These are phyloP conservation scores for Melanotaenia maccullochi DNA, from an alignment of 2,797 vertebrate species.

Conservation along the genomic window DNA sequence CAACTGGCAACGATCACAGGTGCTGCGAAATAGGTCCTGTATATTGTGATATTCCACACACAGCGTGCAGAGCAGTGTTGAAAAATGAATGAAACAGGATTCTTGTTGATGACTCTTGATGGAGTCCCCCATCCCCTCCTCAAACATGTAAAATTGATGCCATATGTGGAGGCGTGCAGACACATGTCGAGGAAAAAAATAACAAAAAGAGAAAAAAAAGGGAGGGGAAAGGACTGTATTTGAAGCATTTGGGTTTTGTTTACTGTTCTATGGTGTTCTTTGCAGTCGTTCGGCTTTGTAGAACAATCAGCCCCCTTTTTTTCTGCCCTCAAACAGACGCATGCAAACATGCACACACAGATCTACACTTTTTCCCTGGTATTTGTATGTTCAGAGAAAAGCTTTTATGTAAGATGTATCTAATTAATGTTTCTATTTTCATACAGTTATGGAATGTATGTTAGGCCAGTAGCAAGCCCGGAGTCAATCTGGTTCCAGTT, in stretches of 20 bases:
- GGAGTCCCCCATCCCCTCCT: conserved; percentile 35
- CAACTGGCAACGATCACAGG: conserved; percentile 38
- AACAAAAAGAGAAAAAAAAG: background rate
- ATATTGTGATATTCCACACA: conserved; percentile 6
- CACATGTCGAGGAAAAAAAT: background rate
- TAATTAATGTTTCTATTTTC: conserved; percentile 81
- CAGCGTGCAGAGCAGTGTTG: conserved; percentile 23
- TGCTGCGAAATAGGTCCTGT: conserved; percentile 53
- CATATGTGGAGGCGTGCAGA: conserved; percentile 17
- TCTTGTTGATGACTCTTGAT: conserved; percentile 41
- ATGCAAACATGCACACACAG: background rate
- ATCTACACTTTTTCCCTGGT: conserved; percentile 38
- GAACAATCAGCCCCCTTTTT: conserved; percentile 48
- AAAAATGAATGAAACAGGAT: conserved; percentile 54
- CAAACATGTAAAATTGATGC: conserved; percentile 58
- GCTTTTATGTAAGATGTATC: conserved; percentile 74
- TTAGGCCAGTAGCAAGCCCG: conserved; percentile 68
- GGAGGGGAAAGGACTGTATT: background rate
- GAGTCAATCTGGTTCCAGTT: conserved; percentile 61
- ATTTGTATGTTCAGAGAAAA: conserved; percentile 72
- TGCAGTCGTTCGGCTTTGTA: conserved; percentile 69
- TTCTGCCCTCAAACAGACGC: background rate
- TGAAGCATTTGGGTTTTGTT: conserved; percentile 44
- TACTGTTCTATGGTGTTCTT: conserved; percentile 65
- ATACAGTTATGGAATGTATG: conserved; percentile 77